Evolutionary conservation across 1,140 invertebrate species (phyloP).

Genomic region (Maniola jurtina): DNA sequence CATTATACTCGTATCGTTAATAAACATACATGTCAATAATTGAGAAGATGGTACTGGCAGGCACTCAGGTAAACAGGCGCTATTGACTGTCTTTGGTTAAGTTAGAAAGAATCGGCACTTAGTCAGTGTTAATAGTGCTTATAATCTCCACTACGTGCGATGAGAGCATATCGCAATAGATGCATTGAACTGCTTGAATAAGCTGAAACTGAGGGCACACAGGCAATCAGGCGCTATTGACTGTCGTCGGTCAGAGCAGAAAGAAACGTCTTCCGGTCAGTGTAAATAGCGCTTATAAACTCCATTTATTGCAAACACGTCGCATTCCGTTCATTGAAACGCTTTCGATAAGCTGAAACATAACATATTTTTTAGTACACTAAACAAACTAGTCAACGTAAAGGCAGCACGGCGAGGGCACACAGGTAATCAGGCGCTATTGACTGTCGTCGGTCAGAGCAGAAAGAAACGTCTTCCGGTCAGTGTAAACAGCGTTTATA

Average conservation of each 20-base stretch:
- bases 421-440: slow-evolving; percentile 14
- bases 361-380: no score
- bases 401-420: slow-evolving; percentile 7
- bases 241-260: slow-evolving; percentile 14
- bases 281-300: slow-evolving; percentile 11
- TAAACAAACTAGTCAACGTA: not conserved
- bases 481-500: slow-evolving; percentile 12
- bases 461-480: slow-evolving; percentile 12
- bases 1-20: no score
- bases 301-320: not conserved
- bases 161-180: no score
- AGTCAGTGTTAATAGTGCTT: slow-evolving; percentile 8
- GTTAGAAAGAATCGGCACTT: not conserved
- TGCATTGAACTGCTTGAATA: slow-evolving; percentile 9
- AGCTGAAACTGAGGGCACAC: slow-evolving; percentile 5
- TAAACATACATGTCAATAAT: no score
- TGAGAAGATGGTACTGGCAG: no score
- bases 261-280: slow-evolving; percentile 11
- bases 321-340: slow-evolving; percentile 8
- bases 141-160: not conserved
- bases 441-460: slow-evolving; percentile 14
- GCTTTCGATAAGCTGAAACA: slow-evolving; percentile 8
- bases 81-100: slow-evolving; percentile 9
- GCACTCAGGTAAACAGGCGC: slow-evolving; percentile 7
- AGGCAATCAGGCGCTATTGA: slow-evolving; percentile 13